Conservation (phyloP, 2,797 vertebrate genomes). For the Potorous gilbertii region DNA sequence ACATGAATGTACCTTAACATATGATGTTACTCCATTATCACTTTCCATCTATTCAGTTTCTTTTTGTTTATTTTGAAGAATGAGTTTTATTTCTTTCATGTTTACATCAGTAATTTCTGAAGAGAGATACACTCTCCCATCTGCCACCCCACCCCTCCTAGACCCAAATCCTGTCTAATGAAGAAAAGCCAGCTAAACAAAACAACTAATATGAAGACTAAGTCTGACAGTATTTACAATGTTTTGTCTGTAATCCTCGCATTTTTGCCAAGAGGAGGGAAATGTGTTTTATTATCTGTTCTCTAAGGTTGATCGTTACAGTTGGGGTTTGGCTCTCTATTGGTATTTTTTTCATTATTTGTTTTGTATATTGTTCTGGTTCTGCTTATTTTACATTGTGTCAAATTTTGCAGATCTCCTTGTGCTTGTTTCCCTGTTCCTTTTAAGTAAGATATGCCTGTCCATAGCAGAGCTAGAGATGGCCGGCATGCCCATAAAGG, state of each 20-base stretch:
- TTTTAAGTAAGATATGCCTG: neutral
- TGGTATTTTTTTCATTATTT: neutral
- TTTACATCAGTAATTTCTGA: neutral
- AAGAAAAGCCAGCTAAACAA: neutral
- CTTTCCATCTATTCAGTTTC: neutral
- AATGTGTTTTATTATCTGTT: neutral
- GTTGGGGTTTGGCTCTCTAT: neutral
- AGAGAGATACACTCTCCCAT: neutral
- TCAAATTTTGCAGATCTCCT: neutral
- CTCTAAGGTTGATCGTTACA: neutral
- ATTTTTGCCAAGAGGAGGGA: neutral
- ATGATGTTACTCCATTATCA: neutral
- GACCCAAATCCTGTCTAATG: neutral
- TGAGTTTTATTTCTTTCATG: neutral
- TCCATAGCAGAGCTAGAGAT: neutral
- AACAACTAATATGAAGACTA: neutral
- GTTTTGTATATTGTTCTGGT: neutral
- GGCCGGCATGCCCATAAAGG: neutral
- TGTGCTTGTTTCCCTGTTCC: too few species aligned
- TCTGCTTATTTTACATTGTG: neutral
- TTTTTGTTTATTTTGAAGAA: neutral
- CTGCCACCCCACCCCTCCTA: neutral
- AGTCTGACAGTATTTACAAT: neutral
- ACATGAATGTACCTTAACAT: neutral
- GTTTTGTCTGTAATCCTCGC: neutral